phyloP scores from a whole-genome alignment of 2,113 vertebrate genomes.

The Lates calcarifer region DNA sequence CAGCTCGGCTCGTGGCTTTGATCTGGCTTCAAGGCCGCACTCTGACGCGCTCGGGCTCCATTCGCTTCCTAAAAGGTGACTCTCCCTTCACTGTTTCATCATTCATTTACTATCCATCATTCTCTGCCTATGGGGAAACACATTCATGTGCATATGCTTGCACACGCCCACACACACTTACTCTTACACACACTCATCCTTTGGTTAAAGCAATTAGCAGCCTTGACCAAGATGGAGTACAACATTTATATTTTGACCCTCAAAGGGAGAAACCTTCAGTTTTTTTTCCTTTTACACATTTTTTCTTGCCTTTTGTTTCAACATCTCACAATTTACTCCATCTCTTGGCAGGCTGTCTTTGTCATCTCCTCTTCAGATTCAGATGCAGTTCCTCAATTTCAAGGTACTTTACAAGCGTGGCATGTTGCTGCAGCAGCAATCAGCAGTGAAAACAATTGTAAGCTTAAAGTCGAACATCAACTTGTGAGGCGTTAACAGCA shows the following conservation, averaged over 20 bases:
- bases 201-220: slow-evolving; percentile 63
- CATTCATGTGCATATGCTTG: slow-evolving; percentile 29
- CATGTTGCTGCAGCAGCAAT: slow-evolving; percentile 64
- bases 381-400: slow-evolving; percentile 65
- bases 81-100: slow-evolving; percentile 71
- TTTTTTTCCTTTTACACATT: not conserved
- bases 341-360: slow-evolving; percentile 7
- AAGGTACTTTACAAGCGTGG: slow-evolving; percentile 73
- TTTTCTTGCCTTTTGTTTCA: not conserved
- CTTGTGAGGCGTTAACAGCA: slow-evolving; percentile 44
- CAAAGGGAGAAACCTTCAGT: slow-evolving; percentile 6
- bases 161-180: slow-evolving; percentile 8
- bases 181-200: slow-evolving; percentile 37
- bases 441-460: slow-evolving; percentile 64
- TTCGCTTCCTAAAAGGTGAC: slow-evolving; percentile 74
- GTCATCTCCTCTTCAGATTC: slow-evolving; percentile 50
- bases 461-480: slow-evolving; percentile 61
- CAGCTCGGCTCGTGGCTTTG: slow-evolving; percentile 68
- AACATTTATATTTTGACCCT: slow-evolving; percentile 47
- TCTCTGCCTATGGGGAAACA: slow-evolving; percentile 59
- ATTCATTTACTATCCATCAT: slow-evolving; percentile 74
- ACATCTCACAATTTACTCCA: not conserved
- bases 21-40: slow-evolving; percentile 80
- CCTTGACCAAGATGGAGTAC: slow-evolving; percentile 56
- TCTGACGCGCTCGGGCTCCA: slow-evolving; percentile 49